phyloP scores from a whole-genome alignment of 2,113 vertebrate species.

The Oceanites oceanicus region DNA sequence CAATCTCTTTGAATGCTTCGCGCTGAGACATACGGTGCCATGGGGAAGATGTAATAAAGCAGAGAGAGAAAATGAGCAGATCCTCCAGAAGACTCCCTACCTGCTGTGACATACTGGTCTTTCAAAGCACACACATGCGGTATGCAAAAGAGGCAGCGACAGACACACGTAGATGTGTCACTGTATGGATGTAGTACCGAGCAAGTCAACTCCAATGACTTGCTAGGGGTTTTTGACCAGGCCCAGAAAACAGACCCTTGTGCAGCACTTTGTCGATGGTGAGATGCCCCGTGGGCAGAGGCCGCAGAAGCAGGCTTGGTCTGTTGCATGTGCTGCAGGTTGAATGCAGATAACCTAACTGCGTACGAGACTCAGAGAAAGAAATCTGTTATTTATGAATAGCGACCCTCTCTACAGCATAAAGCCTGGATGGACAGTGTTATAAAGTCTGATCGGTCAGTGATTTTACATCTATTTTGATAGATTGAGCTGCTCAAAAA shows the following conservation, averaged over 20 bases:
- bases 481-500: neutral
- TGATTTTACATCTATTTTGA: neutral
- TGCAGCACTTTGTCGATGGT: neutral
- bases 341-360: neutral
- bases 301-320: neutral
- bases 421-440: neutral
- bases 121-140: neutral
- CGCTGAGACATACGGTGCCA: neutral
- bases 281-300: neutral
- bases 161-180: fast-evolving
- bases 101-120: neutral
- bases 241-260: neutral
- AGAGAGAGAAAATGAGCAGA: neutral
- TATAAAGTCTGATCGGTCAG: neutral
- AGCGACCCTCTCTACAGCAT: neutral
- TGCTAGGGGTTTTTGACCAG: neutral
- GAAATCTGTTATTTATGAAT: neutral
- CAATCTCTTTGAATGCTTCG: fast-evolving
- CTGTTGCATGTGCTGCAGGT: neutral
- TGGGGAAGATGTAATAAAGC: neutral
- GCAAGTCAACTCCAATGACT: neutral
- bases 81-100: neutral
- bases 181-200: neutral
- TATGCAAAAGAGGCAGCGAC: neutral
- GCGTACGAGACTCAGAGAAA: fast-evolving